Evolutionary conservation across 2,888 invertebrate species (phyloP), one percentile per base, ranked within the genome.

Genomic region (Eupithecia insigniata): DNA sequence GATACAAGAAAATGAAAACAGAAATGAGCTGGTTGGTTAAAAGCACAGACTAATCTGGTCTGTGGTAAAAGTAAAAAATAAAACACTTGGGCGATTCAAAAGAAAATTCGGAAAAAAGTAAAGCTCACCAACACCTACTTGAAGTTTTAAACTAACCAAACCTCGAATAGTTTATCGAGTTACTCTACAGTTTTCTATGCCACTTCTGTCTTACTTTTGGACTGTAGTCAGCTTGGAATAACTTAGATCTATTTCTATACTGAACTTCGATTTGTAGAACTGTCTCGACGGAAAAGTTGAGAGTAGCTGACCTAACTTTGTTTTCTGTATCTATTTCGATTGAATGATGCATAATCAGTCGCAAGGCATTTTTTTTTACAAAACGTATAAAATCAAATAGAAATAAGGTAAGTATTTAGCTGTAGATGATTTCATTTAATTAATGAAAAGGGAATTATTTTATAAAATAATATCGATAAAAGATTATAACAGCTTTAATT

Each of bases 211-310:
- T 51, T 34, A 16, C 28, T 14, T 26, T 32, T 6, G 14, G 22
- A 36, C 70, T 32, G 64, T 16, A 51, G 67, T n/a, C 61, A 65
- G 73, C 71, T 70, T 62, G 74, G 71, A 75, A 70, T 73, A 72
- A 76, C 69, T 75, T 72, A 69, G 68, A 76, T 75, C 76, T 75
- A 76, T 78, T 78, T 76, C 70, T 32, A 39, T 39, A 73, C 73
- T 76, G 75, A 76, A 76, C 76, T 76, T 80, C 76, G 73, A 78
- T 76, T 76, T 77, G 76, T 75, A 55, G 73, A 66, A 66, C 70
- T 60, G 65, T 67, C 66, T 70, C 3, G 22, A 46, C 30, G 43
- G 61, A 22, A 65, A 70, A 68, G 62, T 30, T 75, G n/a, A 66
- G 61, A 72, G 72, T 75, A 70, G 62, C 72, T 66, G 67, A 67